These are phyloP conservation scores for Sinopyrophorus schimmeli DNA, from an alignment of 2,888 invertebrate genomes.

Conservation along the genomic window DNA sequence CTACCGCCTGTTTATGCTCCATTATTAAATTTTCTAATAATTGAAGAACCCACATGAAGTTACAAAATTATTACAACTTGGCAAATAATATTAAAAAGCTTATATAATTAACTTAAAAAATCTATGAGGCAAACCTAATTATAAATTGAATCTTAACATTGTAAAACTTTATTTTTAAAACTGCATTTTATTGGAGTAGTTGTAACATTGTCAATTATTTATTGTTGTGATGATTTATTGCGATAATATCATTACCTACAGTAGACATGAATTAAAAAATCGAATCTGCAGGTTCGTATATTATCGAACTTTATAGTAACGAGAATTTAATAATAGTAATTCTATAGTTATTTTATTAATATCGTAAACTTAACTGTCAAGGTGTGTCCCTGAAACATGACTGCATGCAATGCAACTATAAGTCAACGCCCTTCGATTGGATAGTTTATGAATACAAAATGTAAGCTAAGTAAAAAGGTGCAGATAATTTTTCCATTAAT, in stretches of 20 bases:
- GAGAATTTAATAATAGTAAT: constrained; percentile 9
- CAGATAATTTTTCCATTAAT: not conserved
- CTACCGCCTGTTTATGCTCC: constrained; percentile 7
- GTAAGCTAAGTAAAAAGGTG: not conserved
- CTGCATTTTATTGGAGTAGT: too few species aligned
- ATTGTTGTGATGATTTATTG: too few species aligned
- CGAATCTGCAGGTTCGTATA: too few species aligned
- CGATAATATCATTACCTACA: too few species aligned
- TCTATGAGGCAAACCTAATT: too few species aligned
- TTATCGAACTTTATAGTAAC: constrained; percentile 2
- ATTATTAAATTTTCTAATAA: constrained; percentile 16
- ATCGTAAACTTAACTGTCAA: constrained; percentile 10
- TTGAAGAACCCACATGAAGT: constrained; percentile 14
- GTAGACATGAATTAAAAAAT: too few species aligned
- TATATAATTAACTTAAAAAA: too few species aligned
- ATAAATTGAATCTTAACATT: too few species aligned
- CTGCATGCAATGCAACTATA: constrained; percentile 12
- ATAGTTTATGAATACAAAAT: constrained; percentile 11
- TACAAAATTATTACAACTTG: too few species aligned
- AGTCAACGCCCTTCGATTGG: constrained; percentile 10
- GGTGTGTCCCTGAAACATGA: constrained; percentile 17
- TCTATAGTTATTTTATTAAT: constrained; percentile 9
- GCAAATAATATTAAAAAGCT: too few species aligned
- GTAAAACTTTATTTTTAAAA: too few species aligned
- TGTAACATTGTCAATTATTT: too few species aligned